Conservation (phyloP, 2,888 invertebrate genomes). For the Mythimna lalbum region DNA sequence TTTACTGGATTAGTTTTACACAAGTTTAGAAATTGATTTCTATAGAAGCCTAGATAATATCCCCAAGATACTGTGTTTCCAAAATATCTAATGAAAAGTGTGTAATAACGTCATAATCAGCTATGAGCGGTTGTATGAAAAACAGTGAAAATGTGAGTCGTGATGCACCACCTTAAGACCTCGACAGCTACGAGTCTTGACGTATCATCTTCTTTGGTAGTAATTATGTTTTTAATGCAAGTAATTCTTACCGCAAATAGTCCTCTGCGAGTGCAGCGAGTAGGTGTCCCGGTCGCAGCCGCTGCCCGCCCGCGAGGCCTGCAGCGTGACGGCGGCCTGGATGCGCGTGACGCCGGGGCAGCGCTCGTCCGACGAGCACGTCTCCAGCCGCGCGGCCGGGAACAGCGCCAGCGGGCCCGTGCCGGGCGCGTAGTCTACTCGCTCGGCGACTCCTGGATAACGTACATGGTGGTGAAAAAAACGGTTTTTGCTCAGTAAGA, state of each 20-base stretch:
- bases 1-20: no score
- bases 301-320: slow-evolving; percentile 97
- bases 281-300: slow-evolving; percentile 98
- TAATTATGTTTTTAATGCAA: neutral
- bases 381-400: slow-evolving; percentile 96
- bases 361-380: slow-evolving; percentile 97
- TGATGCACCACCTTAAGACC: no score
- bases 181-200: no score
- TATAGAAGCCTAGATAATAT: no score
- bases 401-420: slow-evolving; percentile 95
- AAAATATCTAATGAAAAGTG: no score
- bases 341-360: slow-evolving; percentile 93
- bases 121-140: no score
- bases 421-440: slow-evolving; percentile 96
- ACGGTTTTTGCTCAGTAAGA: neutral
- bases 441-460: slow-evolving; percentile 93
- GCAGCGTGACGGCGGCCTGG: slow-evolving; percentile 92
- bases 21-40: no score
- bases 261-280: slow-evolving; percentile 95
- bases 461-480: neutral
- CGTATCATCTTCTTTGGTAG: no score
- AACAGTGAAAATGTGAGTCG: no score
- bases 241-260: slow-evolving; percentile 93
- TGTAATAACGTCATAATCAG: no score
- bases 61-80: no score